Base-by-base conservation (phyloP, 2,888 invertebrate genomes). In the Trissoscelio sp. region DNA sequence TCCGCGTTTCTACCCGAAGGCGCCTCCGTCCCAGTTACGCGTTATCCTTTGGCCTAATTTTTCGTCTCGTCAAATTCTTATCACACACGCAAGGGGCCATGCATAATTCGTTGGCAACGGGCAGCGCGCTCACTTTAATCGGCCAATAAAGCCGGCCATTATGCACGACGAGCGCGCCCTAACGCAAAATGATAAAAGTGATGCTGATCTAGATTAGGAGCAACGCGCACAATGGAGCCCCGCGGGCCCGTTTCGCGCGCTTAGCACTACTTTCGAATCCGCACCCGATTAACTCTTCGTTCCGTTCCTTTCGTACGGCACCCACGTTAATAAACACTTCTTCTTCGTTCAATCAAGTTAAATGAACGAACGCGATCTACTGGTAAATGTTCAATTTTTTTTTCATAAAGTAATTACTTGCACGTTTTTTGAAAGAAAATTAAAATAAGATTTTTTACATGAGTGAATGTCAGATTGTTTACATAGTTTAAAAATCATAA, bases 161-260 rank as follows among this genome's bases (percentile, higher is more conserved):
- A 55, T 39, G 51, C 31, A 37, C 37, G 42, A 44, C 48, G 58
- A 48, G 44, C 57, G 42, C 58, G 58, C 48, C 48, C 72, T 31
- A 57, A 46, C 64, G 20, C 37, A 14, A 42, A 74, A 74, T 74
- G 64, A 74, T 74, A 74, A 74, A 74, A 46, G 64, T 42, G 74
- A 74, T 74, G 55, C 53, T 64, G 74, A 74, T 64, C 57, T 55
- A 74, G 74, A 74, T 74, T 74, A 74, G 64, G 57, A 31, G 73
- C 73, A 60, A 11, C 46, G 60, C 62, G 57, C 74, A 64, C 74
- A 74, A 64, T 64, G 64, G 55, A 20, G 57, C 55, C 60, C 64
- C 74, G 64, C 64, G 74, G 64, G 74, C 55, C 28, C 62, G 64
- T 74, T 57, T 73, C 64, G 46, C 74, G 62, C 60, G 53, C 34